These are phyloP conservation scores for Galaxea fascicularis DNA, from an alignment of 92 coral and sea anemone genomes.

Conservation along the genomic window DNA sequence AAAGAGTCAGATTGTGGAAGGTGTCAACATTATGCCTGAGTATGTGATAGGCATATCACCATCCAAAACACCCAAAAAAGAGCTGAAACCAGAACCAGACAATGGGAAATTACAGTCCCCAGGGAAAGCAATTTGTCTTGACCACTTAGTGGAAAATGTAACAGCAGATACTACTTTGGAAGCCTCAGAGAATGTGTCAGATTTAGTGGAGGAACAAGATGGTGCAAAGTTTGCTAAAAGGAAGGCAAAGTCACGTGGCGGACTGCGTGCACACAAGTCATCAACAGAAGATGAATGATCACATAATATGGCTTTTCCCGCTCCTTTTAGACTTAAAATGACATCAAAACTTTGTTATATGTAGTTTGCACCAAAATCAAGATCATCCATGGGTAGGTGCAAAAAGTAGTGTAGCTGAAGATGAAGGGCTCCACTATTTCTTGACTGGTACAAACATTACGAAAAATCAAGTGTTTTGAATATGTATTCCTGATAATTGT, in stretches of 20 bases:
- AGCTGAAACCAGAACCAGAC: background rate
- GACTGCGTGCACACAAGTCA: constrained; percentile 38
- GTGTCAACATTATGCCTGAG: constrained; percentile 85
- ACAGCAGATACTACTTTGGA: constrained; percentile 3
- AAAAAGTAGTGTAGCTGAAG: no score
- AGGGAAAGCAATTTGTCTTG: constrained; percentile 9
- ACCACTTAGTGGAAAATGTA: constrained; percentile 37
- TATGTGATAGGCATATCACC: constrained; percentile 77
- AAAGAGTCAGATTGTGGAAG: constrained; percentile 41
- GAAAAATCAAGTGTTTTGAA: no score
- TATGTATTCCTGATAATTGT: no score
- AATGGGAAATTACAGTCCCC: background rate
- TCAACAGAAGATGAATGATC: constrained; percentile 37
- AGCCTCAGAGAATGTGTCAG: background rate
- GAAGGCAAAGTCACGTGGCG: constrained; percentile 30
- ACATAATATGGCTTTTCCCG: no score
- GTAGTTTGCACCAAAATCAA: no score
- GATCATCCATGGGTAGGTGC: no score
- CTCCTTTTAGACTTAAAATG: no score
- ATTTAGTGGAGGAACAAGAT: constrained; percentile 22
- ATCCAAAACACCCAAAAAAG: constrained; percentile 37
- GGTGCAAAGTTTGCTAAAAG: constrained; percentile 6
- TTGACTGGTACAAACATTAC: no score
- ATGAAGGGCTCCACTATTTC: no score
- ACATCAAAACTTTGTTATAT: no score